phyloP scores from a whole-genome alignment of 2,888 invertebrate genomes.

The Caenorhabditis japonica region DNA sequence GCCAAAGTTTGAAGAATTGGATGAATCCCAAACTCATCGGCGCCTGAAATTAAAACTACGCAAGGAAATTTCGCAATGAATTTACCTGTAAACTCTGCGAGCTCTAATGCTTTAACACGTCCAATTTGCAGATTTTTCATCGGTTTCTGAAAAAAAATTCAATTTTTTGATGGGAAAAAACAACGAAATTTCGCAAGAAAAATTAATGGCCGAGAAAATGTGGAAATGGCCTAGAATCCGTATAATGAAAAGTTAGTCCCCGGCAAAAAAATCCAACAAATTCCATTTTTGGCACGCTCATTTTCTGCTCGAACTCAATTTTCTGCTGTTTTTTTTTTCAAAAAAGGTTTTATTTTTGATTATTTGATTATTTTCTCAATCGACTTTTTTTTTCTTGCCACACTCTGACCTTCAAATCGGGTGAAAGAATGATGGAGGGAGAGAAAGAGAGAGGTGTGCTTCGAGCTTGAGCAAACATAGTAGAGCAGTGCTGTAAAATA shows the following conservation, averaged over 20 bases:
- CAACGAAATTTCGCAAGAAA: neutral
- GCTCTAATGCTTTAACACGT: conserved; percentile 12
- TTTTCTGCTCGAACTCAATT: neutral
- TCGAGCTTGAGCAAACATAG: no score
- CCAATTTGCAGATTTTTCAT: conserved; percentile 44
- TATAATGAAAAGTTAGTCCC: conserved; percentile 13
- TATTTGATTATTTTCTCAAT: no score
- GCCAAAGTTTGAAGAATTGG: conserved; percentile 28
- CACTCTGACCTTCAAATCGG: no score
- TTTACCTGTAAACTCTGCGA: conserved; percentile 10
- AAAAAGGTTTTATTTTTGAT: no score
- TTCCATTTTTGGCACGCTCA: conserved; percentile 4
- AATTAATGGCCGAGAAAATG: neutral
- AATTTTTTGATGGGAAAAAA: conserved; percentile 1
- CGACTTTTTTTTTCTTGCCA: no score
- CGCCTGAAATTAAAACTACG: conserved; percentile 6
- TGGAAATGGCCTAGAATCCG: conserved; percentile 5
- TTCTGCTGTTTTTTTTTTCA: no score
- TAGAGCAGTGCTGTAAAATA: no score
- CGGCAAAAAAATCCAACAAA: neutral
- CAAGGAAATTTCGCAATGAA: no score
- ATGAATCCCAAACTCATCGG: conserved; percentile 34
- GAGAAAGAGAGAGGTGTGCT: no score
- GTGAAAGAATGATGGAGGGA: no score
- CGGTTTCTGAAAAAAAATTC: conserved; percentile 1